Conservation (phyloP, 1,140 invertebrate species). For the Drosophila jambulina region DNA sequence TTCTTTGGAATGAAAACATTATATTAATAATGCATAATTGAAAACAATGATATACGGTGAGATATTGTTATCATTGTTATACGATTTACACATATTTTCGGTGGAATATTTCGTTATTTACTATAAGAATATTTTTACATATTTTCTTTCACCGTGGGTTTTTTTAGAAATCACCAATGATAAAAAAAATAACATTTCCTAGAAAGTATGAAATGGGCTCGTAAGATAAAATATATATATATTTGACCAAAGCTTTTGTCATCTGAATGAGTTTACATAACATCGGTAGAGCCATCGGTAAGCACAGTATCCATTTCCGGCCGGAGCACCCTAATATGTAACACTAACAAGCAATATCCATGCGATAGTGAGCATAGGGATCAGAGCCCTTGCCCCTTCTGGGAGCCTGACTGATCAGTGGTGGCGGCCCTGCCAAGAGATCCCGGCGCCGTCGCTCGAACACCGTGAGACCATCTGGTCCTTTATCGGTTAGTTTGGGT, state of each 20-base stretch:
- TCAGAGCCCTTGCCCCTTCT: conserved; percentile 9
- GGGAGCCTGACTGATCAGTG: conserved; percentile 4
- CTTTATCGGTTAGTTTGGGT: not conserved
- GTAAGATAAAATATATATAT: not conserved
- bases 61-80: too few relatives aligned
- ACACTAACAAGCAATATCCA: conserved; percentile 7
- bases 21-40: too few relatives aligned
- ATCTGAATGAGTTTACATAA: conserved; percentile 1
- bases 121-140: too few relatives aligned
- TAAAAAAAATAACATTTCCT: too few relatives aligned
- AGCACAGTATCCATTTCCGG: not conserved
- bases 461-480: conserved; percentile 40
- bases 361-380: conserved; percentile 7
- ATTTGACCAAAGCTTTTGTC: not conserved
- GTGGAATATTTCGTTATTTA: too few relatives aligned
- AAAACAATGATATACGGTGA: too few relatives aligned
- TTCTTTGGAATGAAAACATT: too few relatives aligned
- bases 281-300: not conserved
- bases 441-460: conserved; percentile 20
- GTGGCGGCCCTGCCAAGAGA: conserved; percentile 7
- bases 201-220: too few relatives aligned
- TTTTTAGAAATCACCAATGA: too few relatives aligned
- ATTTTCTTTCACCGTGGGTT: too few relatives aligned
- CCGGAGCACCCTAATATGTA: not conserved
- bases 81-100: too few relatives aligned